Conservation (phyloP, 2,797 vertebrate genomes). For the Varecia variegata region DNA sequence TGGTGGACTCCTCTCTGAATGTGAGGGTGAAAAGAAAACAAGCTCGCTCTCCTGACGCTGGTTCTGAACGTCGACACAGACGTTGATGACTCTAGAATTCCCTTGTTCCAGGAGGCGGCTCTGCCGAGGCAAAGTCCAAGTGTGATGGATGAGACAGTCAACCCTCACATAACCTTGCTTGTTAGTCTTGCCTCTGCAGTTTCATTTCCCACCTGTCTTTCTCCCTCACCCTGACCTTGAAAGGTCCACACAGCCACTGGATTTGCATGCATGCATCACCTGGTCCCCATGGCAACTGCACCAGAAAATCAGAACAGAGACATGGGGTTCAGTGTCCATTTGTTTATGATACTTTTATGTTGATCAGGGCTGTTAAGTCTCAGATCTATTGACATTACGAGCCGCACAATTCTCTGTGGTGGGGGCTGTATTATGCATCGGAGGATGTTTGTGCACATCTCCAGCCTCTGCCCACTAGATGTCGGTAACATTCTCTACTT, state of each 20-base stretch:
- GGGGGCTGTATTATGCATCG: no score
- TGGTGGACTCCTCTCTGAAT: not conserved
- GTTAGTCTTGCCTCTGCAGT: conserved; percentile 35
- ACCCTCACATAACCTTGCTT: not conserved
- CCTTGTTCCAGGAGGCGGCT: conserved; percentile 25
- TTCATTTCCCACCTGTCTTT: conserved; percentile 71
- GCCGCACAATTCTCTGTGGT: not conserved
- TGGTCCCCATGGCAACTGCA: conserved; percentile 42
- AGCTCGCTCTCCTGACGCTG: not conserved
- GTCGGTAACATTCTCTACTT: not conserved
- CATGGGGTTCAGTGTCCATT: not conserved
- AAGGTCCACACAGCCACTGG: not conserved
- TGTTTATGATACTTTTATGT: not conserved
- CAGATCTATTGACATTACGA: not conserved
- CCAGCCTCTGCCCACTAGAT: not conserved
- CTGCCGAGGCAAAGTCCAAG: conserved; percentile 17
- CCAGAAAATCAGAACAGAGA: not conserved
- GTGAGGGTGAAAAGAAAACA: not conserved
- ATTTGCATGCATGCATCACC: conserved; percentile 29
- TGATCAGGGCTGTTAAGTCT: not conserved
- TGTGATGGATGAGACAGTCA: conserved; percentile 66
- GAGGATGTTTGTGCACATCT: fast-evolving
- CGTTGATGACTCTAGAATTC: conserved; percentile 19
- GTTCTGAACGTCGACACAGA: conserved; percentile 19
- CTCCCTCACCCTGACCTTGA: conserved; percentile 75